A percentile compares a stretch with the other conserved stretches of the same genome.
Evolutionary conservation across 2,113 vertebrate genomes (phyloP).

Genomic region (Mus spicilegus): DNA sequence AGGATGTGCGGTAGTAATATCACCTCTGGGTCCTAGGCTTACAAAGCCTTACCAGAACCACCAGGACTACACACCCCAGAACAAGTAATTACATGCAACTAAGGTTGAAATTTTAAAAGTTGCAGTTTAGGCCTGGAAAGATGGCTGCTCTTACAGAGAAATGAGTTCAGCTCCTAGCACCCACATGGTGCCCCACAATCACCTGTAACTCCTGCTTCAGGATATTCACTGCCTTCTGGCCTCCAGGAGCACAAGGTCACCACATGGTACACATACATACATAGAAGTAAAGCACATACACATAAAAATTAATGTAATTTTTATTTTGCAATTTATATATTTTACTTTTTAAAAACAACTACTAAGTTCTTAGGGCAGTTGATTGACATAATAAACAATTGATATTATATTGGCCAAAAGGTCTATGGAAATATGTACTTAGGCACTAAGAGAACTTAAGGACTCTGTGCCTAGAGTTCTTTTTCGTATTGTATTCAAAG

Average conservation of each 20-base stretch:
- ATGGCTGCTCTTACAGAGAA: neutral
- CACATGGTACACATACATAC: neutral
- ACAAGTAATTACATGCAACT: neutral
- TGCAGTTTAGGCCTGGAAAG: neutral
- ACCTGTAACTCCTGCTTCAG: neutral
- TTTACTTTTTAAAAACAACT: neutral
- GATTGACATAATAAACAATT: neutral
- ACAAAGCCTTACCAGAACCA: neutral
- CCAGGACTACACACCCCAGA: neutral
- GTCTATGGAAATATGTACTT: neutral
- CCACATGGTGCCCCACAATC: neutral
- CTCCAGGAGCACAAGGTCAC: too few species aligned
- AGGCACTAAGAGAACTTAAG: neutral
- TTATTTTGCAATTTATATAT: neutral
- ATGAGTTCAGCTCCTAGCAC: too few species aligned
- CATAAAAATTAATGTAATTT: too few species aligned
- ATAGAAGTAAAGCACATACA: neutral
- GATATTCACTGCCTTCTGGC: neutral
- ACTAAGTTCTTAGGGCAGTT: neutral
- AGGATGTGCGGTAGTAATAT: neutral
- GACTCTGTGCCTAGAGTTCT: neutral
- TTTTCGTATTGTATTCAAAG: neutral
- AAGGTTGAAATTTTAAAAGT: neutral
- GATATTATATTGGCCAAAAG: neutral
- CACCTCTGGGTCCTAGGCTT: neutral